Conservation (phyloP, 2,888 invertebrate genomes). For the Nasonovia ribisnigri region DNA sequence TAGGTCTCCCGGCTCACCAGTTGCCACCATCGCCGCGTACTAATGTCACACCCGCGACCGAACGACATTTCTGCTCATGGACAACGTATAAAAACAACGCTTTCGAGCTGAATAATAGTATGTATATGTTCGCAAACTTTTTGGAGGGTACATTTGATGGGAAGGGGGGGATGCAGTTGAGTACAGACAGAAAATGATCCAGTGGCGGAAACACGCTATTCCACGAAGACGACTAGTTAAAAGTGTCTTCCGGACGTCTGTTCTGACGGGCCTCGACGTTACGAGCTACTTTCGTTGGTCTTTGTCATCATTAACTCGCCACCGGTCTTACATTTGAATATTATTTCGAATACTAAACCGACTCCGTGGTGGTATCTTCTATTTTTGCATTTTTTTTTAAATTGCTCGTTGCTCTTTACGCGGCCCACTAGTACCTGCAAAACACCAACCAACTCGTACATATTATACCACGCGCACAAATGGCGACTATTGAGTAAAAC, state of each 20-base stretch:
- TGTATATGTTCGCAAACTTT: neutral
- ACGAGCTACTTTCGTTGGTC: neutral
- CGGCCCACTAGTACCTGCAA: neutral
- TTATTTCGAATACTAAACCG: neutral
- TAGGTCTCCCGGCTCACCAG: neutral
- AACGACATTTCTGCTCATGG: neutral
- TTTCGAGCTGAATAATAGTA: neutral
- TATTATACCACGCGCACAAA: neutral
- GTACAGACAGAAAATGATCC: neutral
- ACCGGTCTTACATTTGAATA: neutral
- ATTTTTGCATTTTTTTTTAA: neutral
- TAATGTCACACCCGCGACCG: neutral
- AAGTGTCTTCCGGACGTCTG: neutral
- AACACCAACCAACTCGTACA: neutral
- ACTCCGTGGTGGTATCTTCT: neutral
- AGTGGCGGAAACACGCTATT: neutral
- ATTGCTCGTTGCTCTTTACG: too few relatives aligned
- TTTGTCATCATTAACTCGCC: neutral
- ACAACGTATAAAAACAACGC: neutral
- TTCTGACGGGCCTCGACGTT: neutral
- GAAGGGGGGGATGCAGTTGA: neutral
- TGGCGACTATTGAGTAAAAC: neutral
- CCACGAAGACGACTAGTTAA: neutral
- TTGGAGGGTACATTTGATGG: neutral
- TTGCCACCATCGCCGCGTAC: neutral